Conservation (phyloP, 2,888 invertebrate species). For the Synanthedon tipuliformis region DNA sequence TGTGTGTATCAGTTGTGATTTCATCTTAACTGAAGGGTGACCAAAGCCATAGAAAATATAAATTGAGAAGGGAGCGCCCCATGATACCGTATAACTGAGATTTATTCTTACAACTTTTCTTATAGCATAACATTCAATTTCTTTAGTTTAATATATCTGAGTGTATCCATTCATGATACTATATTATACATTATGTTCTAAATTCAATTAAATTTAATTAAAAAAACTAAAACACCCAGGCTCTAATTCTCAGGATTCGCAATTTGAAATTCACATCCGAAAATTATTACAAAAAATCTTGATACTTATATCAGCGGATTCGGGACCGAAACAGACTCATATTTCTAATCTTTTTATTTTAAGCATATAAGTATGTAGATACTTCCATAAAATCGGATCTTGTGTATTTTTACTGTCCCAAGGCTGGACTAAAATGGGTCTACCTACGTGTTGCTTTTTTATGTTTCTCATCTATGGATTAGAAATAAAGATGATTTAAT, state of each 20-base stretch:
- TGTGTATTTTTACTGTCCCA: too few relatives aligned
- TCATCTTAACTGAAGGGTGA: slow-evolving; percentile 42
- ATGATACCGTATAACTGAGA: slow-evolving; percentile 19
- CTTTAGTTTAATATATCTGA: neutral
- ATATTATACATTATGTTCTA: neutral
- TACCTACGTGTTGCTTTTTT: too few relatives aligned
- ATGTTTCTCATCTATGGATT: too few relatives aligned
- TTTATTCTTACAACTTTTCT: slow-evolving; percentile 24
- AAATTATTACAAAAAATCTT: neutral
- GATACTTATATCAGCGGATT: too few relatives aligned
- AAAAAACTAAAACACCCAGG: too few relatives aligned
- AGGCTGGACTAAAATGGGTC: too few relatives aligned
- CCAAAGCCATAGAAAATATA: slow-evolving; percentile 38
- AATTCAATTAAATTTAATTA: too few relatives aligned
- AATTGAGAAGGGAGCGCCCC: slow-evolving; percentile 37
- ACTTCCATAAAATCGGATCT: too few relatives aligned
- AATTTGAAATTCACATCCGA: neutral
- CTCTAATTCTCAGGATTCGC: neutral
- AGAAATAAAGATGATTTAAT: too few relatives aligned
- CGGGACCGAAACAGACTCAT: too few relatives aligned
- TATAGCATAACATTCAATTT: slow-evolving; percentile 4
- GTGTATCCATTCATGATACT: neutral
- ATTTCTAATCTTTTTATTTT: too few relatives aligned
- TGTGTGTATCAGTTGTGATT: slow-evolving; percentile 43
- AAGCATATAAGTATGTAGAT: too few relatives aligned